These are phyloP conservation scores for Buceros bicornis DNA, from an alignment of 2,797 vertebrate genomes.

Conservation along the genomic window DNA sequence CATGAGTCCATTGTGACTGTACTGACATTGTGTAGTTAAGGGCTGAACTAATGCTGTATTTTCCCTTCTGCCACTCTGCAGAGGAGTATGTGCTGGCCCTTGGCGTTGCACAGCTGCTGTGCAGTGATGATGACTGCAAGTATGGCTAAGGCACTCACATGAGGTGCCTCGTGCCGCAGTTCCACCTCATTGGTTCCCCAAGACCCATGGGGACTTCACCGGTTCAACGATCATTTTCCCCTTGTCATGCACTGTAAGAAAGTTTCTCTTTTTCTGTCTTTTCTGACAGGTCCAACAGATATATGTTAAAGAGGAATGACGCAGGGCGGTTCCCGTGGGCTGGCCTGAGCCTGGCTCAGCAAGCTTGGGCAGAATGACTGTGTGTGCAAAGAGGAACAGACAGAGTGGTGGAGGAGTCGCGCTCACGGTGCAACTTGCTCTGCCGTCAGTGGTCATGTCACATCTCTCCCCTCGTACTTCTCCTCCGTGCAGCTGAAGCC, in stretches of 20 bases:
- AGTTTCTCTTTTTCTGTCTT: slow-evolving; percentile 52
- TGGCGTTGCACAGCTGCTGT: neutral
- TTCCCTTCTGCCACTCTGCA: neutral
- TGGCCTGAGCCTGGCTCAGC: neutral
- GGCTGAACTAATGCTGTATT: slow-evolving; percentile 14
- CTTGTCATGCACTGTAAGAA: slow-evolving; percentile 3
- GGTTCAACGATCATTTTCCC: neutral
- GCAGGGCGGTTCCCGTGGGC: neutral
- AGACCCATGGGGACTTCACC: neutral
- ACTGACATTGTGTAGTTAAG: neutral
- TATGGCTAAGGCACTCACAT: neutral
- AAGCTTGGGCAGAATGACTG: neutral
- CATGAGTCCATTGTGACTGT: neutral
- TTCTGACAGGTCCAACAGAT: neutral
- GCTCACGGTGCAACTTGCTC: neutral
- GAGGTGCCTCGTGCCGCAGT: neutral
- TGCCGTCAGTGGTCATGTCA: neutral
- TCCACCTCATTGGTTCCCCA: neutral
- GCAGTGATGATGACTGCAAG: neutral
- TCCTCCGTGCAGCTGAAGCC: neutral
- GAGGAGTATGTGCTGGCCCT: neutral
- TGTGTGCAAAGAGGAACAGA: neutral
- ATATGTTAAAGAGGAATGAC: neutral
- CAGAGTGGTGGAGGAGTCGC: neutral
- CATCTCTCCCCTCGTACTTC: neutral